Conservation (phyloP, 2,888 invertebrate species). For the Sinopyrophorus schimmeli region DNA sequence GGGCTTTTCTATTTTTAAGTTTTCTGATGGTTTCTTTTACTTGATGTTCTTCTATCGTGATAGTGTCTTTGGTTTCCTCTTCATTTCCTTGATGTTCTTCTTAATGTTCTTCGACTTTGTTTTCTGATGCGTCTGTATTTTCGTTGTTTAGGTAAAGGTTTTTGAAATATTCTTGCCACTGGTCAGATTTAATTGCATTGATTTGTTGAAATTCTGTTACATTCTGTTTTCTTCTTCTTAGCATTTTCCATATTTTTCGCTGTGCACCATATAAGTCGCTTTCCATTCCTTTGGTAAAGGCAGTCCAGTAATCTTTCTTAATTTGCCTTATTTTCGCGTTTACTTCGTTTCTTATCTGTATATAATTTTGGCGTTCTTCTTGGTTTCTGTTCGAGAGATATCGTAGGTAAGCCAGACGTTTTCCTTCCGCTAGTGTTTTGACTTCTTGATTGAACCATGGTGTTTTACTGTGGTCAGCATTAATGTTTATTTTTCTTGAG, state of each 20-base stretch:
- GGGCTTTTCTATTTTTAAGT: neutral
- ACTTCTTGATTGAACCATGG: conserved; percentile 1
- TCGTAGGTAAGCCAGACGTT: neutral
- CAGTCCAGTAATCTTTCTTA: conserved; percentile 1
- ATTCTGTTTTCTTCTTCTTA: conserved; percentile 3
- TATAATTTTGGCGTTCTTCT: conserved; percentile 2
- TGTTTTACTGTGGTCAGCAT: conserved; percentile 4
- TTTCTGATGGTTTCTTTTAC: neutral
- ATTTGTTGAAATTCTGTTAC: conserved; percentile 1
- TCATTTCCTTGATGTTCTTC: neutral
- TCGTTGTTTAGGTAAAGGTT: neutral
- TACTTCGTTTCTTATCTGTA: conserved; percentile 8
- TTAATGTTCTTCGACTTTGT: too few relatives aligned
- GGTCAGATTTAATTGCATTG: conserved; percentile 2
- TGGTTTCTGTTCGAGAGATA: conserved; percentile 1
- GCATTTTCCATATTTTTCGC: neutral
- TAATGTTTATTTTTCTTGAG: neutral
- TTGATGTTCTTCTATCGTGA: neutral
- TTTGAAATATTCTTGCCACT: conserved; percentile 1
- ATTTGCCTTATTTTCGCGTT: conserved; percentile 1
- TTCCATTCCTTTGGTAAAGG: neutral
- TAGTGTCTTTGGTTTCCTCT: neutral
- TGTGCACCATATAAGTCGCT: conserved; percentile 1
- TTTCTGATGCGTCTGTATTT: neutral
- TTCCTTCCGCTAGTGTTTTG: neutral